Conservation (phyloP, 2,113 vertebrate genomes). For the Cyanistes caeruleus region DNA sequence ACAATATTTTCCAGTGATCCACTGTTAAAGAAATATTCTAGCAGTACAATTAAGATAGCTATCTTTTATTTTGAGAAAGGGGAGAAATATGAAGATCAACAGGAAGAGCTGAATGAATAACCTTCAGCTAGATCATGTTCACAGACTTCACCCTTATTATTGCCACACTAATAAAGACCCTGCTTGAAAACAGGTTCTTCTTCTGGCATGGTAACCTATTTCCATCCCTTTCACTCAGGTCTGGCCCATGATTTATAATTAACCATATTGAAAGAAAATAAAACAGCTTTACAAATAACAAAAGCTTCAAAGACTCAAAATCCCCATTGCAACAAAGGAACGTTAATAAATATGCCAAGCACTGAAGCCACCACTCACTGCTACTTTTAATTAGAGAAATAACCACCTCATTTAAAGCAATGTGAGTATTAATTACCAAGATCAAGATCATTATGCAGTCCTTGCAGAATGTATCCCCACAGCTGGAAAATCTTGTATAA, state of each 20-base stretch:
- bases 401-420: not conserved
- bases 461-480: not conserved
- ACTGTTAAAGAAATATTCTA: not conserved
- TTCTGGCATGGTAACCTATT: not conserved
- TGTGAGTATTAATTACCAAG: conserved; percentile 13
- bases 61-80: not conserved
- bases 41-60: not conserved
- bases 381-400: conserved; percentile 59
- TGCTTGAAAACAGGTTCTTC: not conserved
- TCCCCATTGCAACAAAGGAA: conserved; percentile 7
- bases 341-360: conserved; percentile 2
- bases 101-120: not conserved
- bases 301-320: conserved; percentile 59
- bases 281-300: not conserved
- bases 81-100: not conserved
- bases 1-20: not conserved
- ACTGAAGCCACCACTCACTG: conserved; percentile 15
- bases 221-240: not conserved
- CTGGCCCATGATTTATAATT: conserved; percentile 9
- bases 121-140: not conserved
- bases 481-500: not conserved
- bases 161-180: not conserved
- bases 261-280: not conserved
- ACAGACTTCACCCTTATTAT: not conserved
- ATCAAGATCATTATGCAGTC: not conserved